Percentiles rank a stretch among this genome's conserved stretches.
Conservation (phyloP, 2,113 vertebrate genomes). For the Hipposideros armiger region DNA sequence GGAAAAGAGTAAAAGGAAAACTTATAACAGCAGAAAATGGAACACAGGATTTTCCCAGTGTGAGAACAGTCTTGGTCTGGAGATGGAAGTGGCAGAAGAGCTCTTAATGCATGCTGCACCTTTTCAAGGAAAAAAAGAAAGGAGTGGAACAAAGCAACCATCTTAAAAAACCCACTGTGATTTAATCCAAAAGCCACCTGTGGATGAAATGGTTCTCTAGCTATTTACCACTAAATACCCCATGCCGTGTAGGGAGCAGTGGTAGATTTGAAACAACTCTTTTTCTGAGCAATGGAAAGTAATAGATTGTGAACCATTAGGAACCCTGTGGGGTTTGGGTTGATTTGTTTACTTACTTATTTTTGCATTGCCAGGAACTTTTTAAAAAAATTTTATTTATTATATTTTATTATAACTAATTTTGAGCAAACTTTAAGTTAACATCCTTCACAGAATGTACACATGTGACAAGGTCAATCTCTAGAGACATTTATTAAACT, state of each 20-base stretch:
- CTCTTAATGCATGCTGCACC: rapidly evolving
- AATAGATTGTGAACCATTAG: neutral
- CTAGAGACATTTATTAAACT: slow-evolving; percentile 11
- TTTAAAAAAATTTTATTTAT: neutral
- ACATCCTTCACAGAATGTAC: neutral
- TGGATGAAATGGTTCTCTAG: neutral
- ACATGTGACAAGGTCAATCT: neutral
- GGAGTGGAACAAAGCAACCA: neutral
- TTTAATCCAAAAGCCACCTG: neutral
- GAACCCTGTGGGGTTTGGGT: neutral
- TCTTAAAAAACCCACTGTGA: neutral
- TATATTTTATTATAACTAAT: slow-evolving; percentile 2
- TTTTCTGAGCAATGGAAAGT: neutral
- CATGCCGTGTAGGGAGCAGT: neutral
- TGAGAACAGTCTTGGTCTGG: neutral
- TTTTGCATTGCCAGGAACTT: slow-evolving; percentile 1
- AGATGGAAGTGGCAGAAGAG: neutral
- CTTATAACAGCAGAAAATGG: neutral
- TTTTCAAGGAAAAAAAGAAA: neutral
- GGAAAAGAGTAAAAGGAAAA: slow-evolving; percentile 17
- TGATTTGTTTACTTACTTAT: neutral
- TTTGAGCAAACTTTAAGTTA: slow-evolving; percentile 2
- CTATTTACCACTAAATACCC: neutral
- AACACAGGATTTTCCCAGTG: neutral
- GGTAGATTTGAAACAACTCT: neutral